These are phyloP conservation scores for Grapholita molesta DNA, from an alignment of 1,140 invertebrate genomes.

Conservation along the genomic window DNA sequence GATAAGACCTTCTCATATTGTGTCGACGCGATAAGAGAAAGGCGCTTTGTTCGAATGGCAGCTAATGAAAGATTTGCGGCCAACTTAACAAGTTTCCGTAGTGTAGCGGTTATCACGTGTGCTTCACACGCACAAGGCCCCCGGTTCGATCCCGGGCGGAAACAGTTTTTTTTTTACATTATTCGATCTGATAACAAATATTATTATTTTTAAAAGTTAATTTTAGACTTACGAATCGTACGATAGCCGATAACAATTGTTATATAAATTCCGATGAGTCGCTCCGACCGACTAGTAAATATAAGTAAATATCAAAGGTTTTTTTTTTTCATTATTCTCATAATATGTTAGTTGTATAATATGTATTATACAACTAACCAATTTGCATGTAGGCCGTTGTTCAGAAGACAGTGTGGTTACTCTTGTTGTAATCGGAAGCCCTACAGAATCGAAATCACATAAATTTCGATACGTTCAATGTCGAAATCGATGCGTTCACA, in stretches of 20 bases:
- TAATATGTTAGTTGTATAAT: too few relatives aligned
- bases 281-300: too few relatives aligned
- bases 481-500: too few relatives aligned
- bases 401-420: not conserved
- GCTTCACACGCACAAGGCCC: constrained; percentile 29
- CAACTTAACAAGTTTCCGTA: constrained; percentile 7
- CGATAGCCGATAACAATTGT: too few relatives aligned
- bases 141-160: constrained; percentile 29
- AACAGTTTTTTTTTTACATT: constrained; percentile 19
- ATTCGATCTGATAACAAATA: too few relatives aligned
- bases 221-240: too few relatives aligned
- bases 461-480: constrained; percentile 11
- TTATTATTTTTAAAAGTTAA: too few relatives aligned
- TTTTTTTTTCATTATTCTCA: too few relatives aligned
- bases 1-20: not conserved
- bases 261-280: too few relatives aligned
- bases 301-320: too few relatives aligned
- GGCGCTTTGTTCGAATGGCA: not conserved
- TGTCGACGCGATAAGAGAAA: not conserved
- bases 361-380: too few relatives aligned
- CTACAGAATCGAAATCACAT: constrained; percentile 14
- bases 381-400: too few relatives aligned
- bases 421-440: not conserved
- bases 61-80: not conserved
- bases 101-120: constrained; percentile 29